phyloP scores from a whole-genome alignment of 2,797 vertebrate species.

The Halcyon badia region DNA sequence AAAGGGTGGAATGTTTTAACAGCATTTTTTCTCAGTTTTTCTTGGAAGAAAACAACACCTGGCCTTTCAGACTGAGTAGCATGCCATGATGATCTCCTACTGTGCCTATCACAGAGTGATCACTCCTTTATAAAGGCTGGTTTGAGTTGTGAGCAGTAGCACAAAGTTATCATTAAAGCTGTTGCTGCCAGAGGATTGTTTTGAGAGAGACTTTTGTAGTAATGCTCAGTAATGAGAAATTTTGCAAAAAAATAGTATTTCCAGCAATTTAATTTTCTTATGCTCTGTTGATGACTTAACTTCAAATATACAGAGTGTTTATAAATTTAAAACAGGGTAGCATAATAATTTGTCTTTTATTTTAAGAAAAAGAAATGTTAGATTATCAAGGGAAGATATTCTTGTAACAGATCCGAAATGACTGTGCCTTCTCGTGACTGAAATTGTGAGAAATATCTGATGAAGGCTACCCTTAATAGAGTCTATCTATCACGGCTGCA shows the following conservation, averaged over 20 bases:
- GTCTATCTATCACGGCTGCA: not conserved
- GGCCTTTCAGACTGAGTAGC: not conserved
- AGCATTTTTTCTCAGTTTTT: not conserved
- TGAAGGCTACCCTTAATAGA: not conserved
- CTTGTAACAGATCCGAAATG: not conserved
- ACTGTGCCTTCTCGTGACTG: not conserved
- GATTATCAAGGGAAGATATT: not conserved
- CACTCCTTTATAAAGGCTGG: not conserved
- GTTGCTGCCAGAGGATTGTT: not conserved
- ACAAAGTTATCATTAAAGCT: not conserved
- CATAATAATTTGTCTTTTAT: not conserved
- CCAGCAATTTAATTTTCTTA: not conserved
- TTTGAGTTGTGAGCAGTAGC: not conserved
- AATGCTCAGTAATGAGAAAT: not conserved
- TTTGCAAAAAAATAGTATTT: not conserved
- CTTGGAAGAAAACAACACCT: not conserved
- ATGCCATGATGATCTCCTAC: not conserved
- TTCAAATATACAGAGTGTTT: not conserved
- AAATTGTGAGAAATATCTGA: not conserved
- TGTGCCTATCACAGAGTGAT: not conserved
- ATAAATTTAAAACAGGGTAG: not conserved
- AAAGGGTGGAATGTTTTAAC: not conserved
- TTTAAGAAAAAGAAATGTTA: not conserved
- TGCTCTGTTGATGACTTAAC: not conserved
- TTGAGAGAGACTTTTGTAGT: not conserved